phyloP scores from a whole-genome alignment of 1,140 invertebrate genomes.

The Lucilia cuprina region DNA sequence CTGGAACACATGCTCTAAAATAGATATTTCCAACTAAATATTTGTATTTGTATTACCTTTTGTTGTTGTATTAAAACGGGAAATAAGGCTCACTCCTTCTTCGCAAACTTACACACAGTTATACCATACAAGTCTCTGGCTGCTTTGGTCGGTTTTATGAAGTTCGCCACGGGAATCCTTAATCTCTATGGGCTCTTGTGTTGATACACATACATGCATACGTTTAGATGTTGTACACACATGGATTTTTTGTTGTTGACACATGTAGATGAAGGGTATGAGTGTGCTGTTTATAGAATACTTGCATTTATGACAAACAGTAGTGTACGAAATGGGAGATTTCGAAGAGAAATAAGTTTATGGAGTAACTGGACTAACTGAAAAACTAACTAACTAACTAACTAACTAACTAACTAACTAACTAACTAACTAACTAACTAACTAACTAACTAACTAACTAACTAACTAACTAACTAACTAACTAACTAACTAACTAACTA shows the following conservation, averaged over 20 bases:
- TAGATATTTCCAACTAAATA: not conserved
- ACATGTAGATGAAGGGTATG: not conserved
- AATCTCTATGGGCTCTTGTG: constrained; percentile 27
- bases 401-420: too few species aligned
- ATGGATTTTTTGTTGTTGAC: constrained; percentile 27
- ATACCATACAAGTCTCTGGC: not conserved
- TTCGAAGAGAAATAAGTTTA: too few species aligned
- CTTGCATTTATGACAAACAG: too few species aligned
- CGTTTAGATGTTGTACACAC: not conserved
- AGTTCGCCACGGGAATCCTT: constrained; percentile 35
- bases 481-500: too few species aligned
- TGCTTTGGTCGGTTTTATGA: constrained; percentile 27
- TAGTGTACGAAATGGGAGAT: too few species aligned
- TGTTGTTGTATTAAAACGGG: not conserved
- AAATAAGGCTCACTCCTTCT: not conserved
- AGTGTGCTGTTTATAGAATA: too few species aligned
- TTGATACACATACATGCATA: not conserved
- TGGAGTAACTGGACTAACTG: too few species aligned
- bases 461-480: too few species aligned
- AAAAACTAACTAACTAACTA: too few species aligned
- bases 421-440: too few species aligned
- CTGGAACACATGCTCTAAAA: not conserved
- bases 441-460: too few species aligned
- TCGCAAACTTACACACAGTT: not conserved
- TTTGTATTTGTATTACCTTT: not conserved